Conservation (phyloP, 2,113 vertebrate genomes). For the Sinocyclocheilus maitianheensis region DNA sequence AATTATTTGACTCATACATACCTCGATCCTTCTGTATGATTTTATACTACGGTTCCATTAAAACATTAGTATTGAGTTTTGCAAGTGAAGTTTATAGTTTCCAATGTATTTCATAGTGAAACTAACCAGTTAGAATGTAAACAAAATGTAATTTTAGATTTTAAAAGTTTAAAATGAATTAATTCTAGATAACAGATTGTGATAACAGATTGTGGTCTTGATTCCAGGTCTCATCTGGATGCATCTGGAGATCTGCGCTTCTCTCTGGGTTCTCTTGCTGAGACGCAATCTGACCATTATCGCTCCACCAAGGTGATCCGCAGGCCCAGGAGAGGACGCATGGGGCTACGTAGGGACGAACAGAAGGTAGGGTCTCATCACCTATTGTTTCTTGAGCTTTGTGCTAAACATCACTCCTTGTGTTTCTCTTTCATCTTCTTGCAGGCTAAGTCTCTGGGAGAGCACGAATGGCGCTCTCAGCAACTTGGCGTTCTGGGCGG, state of each 20-base stretch:
- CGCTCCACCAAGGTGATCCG: constrained; percentile 93
- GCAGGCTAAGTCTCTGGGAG: constrained; percentile 93
- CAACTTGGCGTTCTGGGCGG: constrained; percentile 88
- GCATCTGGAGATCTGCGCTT: constrained; percentile 89
- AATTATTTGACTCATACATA: background rate
- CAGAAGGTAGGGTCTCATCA: constrained; percentile 79
- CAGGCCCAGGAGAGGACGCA: constrained; percentile 86
- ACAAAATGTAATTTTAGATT: background rate
- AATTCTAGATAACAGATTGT: background rate
- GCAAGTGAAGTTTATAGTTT: background rate
- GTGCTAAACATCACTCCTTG: background rate
- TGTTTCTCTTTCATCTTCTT: background rate
- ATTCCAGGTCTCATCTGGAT: constrained; percentile 88
- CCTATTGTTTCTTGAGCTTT: background rate
- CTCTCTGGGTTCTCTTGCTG: constrained; percentile 90
- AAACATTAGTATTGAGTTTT: background rate
- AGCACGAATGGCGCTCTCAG: constrained; percentile 95
- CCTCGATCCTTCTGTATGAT: background rate
- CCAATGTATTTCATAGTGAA: background rate
- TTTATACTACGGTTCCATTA: background rate
- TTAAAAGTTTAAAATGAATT: background rate
- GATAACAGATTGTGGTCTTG: constrained; percentile 7
- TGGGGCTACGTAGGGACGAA: constrained; percentile 87
- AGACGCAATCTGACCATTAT: constrained; percentile 92
- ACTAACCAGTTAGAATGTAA: background rate